Conservation (phyloP, 2,888 invertebrate genomes). For the Koerneria pararmatus region DNA sequence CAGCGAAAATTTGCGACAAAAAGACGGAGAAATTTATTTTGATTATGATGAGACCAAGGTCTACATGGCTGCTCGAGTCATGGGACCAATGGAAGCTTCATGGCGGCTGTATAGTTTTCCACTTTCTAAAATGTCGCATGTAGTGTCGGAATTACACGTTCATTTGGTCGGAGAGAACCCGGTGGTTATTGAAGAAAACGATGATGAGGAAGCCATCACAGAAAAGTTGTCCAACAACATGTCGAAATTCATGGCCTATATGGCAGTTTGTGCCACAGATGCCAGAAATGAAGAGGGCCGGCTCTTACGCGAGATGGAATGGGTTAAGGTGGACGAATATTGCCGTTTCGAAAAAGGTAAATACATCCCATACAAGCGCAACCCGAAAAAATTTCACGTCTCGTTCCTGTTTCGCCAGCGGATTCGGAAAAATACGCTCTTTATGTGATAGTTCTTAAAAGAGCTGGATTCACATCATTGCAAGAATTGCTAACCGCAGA, state of each 20-base stretch:
- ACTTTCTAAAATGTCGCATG: conserved; percentile 3
- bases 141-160: no score
- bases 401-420: not conserved
- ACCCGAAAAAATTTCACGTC: not conserved
- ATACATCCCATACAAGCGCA: conserved; percentile 4
- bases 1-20: no score
- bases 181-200: not conserved
- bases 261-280: not conserved
- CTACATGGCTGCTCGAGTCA: no score
- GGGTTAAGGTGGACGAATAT: not conserved
- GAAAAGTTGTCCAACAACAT: not conserved
- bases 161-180: no score
- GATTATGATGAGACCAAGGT: no score
- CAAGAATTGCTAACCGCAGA: conserved; percentile 1
- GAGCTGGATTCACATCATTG: not conserved
- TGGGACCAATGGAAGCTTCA: no score
- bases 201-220: not conserved
- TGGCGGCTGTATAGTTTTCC: no score
- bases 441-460: conserved; percentile 1
- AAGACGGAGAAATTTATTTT: no score
- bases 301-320: not conserved
- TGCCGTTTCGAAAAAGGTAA: not conserved
- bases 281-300: not conserved
- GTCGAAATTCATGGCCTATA: not conserved
- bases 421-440: conserved; percentile 7